Conservation (phyloP, 2,797 vertebrate species). For the Leptodactylus fallax region DNA sequence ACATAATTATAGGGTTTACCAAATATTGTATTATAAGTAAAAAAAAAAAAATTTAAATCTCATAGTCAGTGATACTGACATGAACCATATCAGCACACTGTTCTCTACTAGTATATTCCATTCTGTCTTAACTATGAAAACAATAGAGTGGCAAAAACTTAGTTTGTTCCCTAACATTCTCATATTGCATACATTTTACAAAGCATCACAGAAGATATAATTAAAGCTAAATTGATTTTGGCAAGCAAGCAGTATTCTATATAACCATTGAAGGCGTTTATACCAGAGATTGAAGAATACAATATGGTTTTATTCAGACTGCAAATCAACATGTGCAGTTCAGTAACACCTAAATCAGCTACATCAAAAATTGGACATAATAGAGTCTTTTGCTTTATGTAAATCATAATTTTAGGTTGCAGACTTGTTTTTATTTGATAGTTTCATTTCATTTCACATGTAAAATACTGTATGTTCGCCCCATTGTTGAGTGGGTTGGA, state of each 20-base stretch:
- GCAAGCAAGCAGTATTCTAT: not conserved
- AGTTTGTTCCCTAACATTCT: not conserved
- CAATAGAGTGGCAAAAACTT: not conserved
- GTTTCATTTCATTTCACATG: not conserved
- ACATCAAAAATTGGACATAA: not conserved
- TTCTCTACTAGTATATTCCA: not conserved
- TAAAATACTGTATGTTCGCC: not conserved
- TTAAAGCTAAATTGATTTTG: not conserved
- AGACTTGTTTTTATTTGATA: not conserved
- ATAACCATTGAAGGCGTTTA: not conserved
- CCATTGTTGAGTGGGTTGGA: not conserved
- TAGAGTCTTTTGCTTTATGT: not conserved
- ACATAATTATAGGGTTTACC: not conserved
- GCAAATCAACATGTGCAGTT: not conserved
- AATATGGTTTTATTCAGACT: not conserved
- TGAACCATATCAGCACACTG: not conserved
- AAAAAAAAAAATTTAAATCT: not conserved
- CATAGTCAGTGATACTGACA: not conserved
- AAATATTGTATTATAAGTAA: not conserved
- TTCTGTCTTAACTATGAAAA: not conserved
- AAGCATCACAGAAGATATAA: not conserved
- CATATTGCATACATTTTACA: not conserved
- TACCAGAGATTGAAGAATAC: not conserved
- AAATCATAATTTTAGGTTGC: not conserved
- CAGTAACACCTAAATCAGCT: conserved; percentile 1